These are phyloP conservation scores for Pterocles burchelli DNA, from an alignment of 2,113 vertebrate species.

Conservation along the genomic window DNA sequence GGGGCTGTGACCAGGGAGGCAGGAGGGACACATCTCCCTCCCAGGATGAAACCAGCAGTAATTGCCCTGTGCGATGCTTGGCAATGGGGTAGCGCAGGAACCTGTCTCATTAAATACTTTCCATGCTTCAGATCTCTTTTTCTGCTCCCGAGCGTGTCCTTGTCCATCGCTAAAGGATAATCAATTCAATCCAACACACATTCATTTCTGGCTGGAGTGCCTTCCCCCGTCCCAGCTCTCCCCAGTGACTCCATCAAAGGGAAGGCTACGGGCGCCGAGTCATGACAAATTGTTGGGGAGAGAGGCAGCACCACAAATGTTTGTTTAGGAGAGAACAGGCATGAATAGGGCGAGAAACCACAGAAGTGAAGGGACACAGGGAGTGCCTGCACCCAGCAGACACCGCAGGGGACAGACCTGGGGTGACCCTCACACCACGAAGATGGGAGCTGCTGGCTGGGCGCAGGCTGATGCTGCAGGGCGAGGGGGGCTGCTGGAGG, in stretches of 20 bases:
- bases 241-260: background rate
- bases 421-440: fast-evolving
- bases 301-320: background rate
- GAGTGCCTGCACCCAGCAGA: background rate
- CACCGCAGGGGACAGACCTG: background rate
- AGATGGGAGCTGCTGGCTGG: too few species aligned
- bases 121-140: background rate
- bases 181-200: background rate
- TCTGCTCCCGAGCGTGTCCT: background rate
- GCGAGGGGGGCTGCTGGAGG: background rate
- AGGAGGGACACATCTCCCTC: background rate
- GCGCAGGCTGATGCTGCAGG: background rate
- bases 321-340: background rate
- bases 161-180: background rate
- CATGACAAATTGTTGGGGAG: background rate
- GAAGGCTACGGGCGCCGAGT: background rate
- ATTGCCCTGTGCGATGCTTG: background rate
- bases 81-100: background rate
- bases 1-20: background rate
- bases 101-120: background rate
- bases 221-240: background rate
- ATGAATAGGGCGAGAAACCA: background rate
- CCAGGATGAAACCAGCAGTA: background rate
- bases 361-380: background rate
- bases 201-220: background rate